Conservation (phyloP, 2,888 invertebrate species). For the Rhynchonema sp. region DNA sequence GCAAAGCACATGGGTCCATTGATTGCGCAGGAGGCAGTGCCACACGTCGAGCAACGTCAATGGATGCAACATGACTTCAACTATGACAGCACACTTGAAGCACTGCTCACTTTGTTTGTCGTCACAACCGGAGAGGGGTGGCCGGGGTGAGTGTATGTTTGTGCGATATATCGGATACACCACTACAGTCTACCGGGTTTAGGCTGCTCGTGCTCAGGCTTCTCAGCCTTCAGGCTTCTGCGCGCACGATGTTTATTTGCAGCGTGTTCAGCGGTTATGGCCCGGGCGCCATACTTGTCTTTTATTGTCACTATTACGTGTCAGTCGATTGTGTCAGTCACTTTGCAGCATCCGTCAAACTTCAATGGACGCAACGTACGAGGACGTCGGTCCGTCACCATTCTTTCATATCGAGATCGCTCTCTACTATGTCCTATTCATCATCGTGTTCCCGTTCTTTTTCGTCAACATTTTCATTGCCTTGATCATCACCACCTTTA, state of each 20-base stretch:
- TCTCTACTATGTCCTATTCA: constrained; percentile 99
- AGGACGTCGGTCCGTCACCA: constrained; percentile 87
- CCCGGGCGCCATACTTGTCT: no score
- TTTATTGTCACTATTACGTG: no score
- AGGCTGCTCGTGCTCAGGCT: no score
- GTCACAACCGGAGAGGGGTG: constrained; percentile 16
- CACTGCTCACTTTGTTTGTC: constrained; percentile 50
- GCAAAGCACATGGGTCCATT: no score
- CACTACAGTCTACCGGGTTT: no score
- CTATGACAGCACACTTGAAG: constrained; percentile 57
- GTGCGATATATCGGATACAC: no score
- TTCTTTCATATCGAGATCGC: constrained; percentile 99
- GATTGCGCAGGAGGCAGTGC: constrained; percentile 62
- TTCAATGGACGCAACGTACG: constrained; percentile 93
- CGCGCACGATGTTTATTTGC: no score
- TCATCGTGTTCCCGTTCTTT: constrained; percentile 99
- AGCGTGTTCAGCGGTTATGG: no score
- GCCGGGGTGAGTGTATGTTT: constrained; percentile 12
- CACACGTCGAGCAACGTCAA: constrained; percentile 47
- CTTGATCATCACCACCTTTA: constrained; percentile 99
- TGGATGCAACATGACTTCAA: constrained; percentile 76
- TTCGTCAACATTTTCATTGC: constrained; percentile 99
- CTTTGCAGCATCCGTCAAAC: constrained; percentile 84
- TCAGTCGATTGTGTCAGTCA: no score
- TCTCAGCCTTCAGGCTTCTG: no score